Base-by-base conservation (phyloP, 2,113 vertebrate genomes). In the Pterophyllum scalare region DNA sequence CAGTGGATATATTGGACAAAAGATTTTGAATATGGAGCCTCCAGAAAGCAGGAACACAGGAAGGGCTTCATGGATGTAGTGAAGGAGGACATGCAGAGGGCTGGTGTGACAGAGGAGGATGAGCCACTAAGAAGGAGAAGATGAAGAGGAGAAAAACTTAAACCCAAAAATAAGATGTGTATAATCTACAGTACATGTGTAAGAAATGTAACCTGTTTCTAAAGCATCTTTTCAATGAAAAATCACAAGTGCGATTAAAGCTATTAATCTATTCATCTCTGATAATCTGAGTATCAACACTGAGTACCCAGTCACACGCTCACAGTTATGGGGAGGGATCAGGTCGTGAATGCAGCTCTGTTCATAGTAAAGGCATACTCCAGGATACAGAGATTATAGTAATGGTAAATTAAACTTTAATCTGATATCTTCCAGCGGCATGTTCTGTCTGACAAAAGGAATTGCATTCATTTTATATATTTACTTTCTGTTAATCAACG, bases 391-490 rank as follows among this genome's bases (percentile, higher is more conserved):
- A 67, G 14, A 49, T 67, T 67, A 67, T 19, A 49, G 22, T 19
- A 49, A 67, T 46, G 64, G 64, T 46, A 26, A 26, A 28, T 67
- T 49, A 67, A 40, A 26, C 40, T 49, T 28, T 49, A 67, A 28
- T 67, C 64, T 46, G 22, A 49, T 26, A 1, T 38, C 15, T 67
- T 19, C 40, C 40, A 26, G 40, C 22, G 11, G 64, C 40, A 4
- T 26, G 14, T 67, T 13, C 13, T 6, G 14, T 67, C 22, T 26
- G 31, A 19, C 24, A 78, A 24, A 78, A 17, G 22, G 19, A 52
- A 1, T 0, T 6, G 2, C 40, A n/a, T n/a, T 14, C 0, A 2
- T 3, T 7, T 7, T 4, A 33, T 74, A 5, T 35, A 49, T 28
- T 38, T 17, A 3, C 38, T 14, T 22, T 35, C 40, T 67, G 62